Percentiles rank a stretch among this genome's conserved stretches.
Evolutionary conservation across 2,888 invertebrate species (phyloP).

Genomic region (Lithophane leautieri): DNA sequence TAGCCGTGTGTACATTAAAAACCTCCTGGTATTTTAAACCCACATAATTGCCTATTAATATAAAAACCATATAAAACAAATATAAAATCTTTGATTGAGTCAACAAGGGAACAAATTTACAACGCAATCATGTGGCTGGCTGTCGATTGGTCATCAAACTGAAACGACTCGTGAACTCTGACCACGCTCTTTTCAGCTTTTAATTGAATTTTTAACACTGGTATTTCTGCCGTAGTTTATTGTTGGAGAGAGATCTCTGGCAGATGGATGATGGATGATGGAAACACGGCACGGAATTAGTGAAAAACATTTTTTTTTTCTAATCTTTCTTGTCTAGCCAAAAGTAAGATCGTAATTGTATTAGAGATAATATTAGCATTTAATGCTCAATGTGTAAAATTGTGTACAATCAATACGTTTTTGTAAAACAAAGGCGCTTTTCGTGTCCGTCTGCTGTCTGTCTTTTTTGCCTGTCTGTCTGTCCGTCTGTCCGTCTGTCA

Average conservation of each 20-base stretch:
- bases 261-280: not conserved
- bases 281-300: not conserved
- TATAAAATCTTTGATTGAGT: slow-evolving; percentile 26
- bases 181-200: slow-evolving; percentile 25
- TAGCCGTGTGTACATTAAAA: no score
- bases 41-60: not conserved
- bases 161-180: slow-evolving; percentile 15
- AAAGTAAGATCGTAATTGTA: not conserved
- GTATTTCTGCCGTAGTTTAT: not conserved
- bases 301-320: not conserved
- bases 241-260: not conserved
- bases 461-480: no score
- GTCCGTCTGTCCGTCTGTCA: no score
- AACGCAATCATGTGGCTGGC: slow-evolving; percentile 31
- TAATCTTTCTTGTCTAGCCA: not conserved
- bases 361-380: not conserved
- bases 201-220: slow-evolving; percentile 40
- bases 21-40: not conserved
- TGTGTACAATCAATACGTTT: no score
- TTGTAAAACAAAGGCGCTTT: no score
- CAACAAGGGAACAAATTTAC: slow-evolving; percentile 35
- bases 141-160: slow-evolving; percentile 31
- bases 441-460: no score
- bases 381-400: no score
- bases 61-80: not conserved